Base-by-base conservation (phyloP, 2,888 invertebrate genomes). In the Temnothorax ravouxi region DNA sequence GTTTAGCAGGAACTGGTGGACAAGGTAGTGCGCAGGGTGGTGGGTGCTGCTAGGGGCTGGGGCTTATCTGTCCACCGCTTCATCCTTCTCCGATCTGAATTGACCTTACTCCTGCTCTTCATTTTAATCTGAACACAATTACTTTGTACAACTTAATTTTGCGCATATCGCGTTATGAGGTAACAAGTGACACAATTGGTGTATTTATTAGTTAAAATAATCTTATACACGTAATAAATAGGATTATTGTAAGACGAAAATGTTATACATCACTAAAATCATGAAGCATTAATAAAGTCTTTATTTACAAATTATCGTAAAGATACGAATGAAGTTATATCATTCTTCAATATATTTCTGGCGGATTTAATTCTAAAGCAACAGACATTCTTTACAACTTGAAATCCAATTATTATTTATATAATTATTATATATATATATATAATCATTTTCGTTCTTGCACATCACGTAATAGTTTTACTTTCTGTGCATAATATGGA, bases 1-100 rank as follows among this genome's bases (percentile, higher is more conserved):
- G 97, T 93, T 95, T 97, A 95, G 96, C 97, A 71, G 97, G 97
- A 25, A 97, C 98, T 85, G 98, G 98, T 90, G 97, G 97, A 86
- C 97, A 97, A 88, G 97, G 98, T 86, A 97, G 97, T 66, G 97
- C 96, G 94, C 97, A 98, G 93, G 97, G 98, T 89, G 98, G 98
- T 89, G 98, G 99, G 94, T 99, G 99, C 96, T 99, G 98, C 97
- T 98, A 97, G 97, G 95, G 94, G 86, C 92, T 94, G 93, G 92
- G 93, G 91, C 92, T 93, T 83, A 89, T 90, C 88, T 94, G 94
- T 92, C 94, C 93, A 84, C 92, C 92, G 91, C 92, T 93, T 92
- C 91, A 92, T 91, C 93, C 92, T 91, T 93, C 93, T 90, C 88
- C 91, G 88, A 94, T 94, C 91, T 93, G 91, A 94, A 91, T 89